Evolutionary conservation across 2,888 invertebrate genomes (phyloP).

Genomic region (Polydrusus tereticollis): DNA sequence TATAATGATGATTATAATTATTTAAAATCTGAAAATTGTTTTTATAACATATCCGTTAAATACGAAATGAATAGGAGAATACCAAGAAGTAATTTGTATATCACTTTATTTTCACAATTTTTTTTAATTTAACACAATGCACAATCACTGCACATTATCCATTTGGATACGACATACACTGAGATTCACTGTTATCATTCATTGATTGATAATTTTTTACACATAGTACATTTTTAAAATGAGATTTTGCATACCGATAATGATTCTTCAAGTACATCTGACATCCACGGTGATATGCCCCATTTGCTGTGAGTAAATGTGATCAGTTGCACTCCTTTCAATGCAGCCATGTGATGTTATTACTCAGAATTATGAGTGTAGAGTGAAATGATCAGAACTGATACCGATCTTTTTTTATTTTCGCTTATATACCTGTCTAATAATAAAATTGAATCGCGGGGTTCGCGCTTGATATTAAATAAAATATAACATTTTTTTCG

Average conservation of each 20-base stretch:
- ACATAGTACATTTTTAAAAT: not conserved
- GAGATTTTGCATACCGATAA: slow-evolving; percentile 5
- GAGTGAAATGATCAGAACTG: slow-evolving; percentile 11
- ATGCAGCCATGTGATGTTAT: slow-evolving; percentile 1
- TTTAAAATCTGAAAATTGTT: too few relatives aligned
- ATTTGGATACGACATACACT: not conserved
- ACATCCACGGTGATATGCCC: slow-evolving; percentile 39
- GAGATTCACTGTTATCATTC: not conserved
- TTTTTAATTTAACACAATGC: not conserved
- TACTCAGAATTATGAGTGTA: slow-evolving; percentile 2
- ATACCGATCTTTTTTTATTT: slow-evolving; percentile 7
- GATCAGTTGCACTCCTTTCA: slow-evolving; percentile 33
- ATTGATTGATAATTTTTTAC: not conserved
- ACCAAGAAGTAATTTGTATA: too few relatives aligned
- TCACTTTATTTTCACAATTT: not conserved
- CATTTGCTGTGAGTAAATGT: slow-evolving; percentile 24
- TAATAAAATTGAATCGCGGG: slow-evolving; percentile 13
- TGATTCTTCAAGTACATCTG: not conserved
- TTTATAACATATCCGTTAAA: too few relatives aligned
- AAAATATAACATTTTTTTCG: slow-evolving; percentile 31
- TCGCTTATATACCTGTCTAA: slow-evolving; percentile 10
- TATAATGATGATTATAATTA: too few relatives aligned
- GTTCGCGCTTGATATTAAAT: slow-evolving; percentile 21
- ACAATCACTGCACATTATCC: not conserved
- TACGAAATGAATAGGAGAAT: too few relatives aligned